Evolutionary conservation across 1,140 invertebrate genomes (phyloP), one percentile per base, ranked within the genome.

Genomic region (Drusus annulatus): DNA sequence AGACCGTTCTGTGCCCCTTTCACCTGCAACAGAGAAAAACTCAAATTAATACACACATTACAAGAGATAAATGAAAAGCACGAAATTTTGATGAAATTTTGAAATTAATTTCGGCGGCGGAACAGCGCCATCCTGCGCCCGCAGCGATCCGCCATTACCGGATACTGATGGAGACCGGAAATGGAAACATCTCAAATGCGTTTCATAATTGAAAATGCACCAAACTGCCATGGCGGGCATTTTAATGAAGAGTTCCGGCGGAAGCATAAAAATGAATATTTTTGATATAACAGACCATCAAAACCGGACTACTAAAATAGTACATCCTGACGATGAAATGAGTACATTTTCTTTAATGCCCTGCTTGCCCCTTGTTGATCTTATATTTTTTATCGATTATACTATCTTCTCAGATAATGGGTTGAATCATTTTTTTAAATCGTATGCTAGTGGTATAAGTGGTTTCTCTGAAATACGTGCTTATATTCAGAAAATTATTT

Each of bases 191-290:
- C 19, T 63, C 60, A 63, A 63, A 63, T 63, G 25, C 23, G 19
- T 63, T 25, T 10, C 60, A 25, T 63, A 63, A 63, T 25, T 63
- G 60, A 63, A 63, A 63, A 63, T 63, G 16, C 60, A 63, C 15
- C 60, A 36, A 6, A 7, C 31, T 7, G 31, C 31, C 31, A 36
- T 36, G 31, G 7, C 31, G 31, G 31, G 5, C 54, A 21, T n/a
- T 58, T 36, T 6, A 36, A 36, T 36, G 31, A 36, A 36, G 31
- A 36, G 31, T 36, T 36, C 31, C 31, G 31, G 31, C 31, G 31
- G 31, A 36, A 36, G 6, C 7, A 36, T 8, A 36, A 36, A 36
- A 36, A 36, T 36, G 31, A 36, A 7, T 36, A 36, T 36, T 36
- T 36, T 36, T 36, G 31, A 36, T 36, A 36, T 36, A 36, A 36